phyloP scores from a whole-genome alignment of 2,888 invertebrate species.

The Augochlorella aurata region DNA sequence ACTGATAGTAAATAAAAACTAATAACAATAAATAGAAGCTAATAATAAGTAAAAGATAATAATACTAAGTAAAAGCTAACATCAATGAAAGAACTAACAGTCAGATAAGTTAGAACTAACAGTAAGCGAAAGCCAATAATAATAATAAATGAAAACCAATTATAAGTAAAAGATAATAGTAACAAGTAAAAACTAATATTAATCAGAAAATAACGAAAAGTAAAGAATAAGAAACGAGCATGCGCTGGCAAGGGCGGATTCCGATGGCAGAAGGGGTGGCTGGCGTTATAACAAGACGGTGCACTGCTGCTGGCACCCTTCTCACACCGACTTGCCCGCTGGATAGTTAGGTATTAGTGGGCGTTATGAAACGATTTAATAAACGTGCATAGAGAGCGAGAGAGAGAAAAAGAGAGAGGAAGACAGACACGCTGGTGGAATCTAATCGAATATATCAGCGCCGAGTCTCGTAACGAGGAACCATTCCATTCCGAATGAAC shows the following conservation, averaged over 20 bases:
- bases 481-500: constrained; percentile 46
- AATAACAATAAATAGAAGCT: too few species aligned
- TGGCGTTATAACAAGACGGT: constrained; percentile 53
- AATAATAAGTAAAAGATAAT: too few species aligned
- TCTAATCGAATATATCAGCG: constrained; percentile 56
- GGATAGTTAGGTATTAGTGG: constrained; percentile 55
- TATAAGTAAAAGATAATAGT: too few species aligned
- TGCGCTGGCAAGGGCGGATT: background rate
- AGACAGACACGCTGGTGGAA: background rate
- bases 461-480: constrained; percentile 41
- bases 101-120: too few species aligned
- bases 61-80: too few species aligned
- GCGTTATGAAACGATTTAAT: constrained; percentile 61
- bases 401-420: background rate
- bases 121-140: too few species aligned
- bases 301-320: constrained; percentile 39
- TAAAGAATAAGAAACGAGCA: constrained; percentile 5
- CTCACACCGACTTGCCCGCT: constrained; percentile 37
- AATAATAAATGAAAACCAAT: too few species aligned
- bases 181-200: too few species aligned
- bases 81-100: too few species aligned
- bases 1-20: too few species aligned
- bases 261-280: constrained; percentile 15
- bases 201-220: too few species aligned
- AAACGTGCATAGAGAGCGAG: constrained; percentile 45